phyloP scores from a whole-genome alignment of 2,797 vertebrate genomes.

The Hapalemur alaotrensis region DNA sequence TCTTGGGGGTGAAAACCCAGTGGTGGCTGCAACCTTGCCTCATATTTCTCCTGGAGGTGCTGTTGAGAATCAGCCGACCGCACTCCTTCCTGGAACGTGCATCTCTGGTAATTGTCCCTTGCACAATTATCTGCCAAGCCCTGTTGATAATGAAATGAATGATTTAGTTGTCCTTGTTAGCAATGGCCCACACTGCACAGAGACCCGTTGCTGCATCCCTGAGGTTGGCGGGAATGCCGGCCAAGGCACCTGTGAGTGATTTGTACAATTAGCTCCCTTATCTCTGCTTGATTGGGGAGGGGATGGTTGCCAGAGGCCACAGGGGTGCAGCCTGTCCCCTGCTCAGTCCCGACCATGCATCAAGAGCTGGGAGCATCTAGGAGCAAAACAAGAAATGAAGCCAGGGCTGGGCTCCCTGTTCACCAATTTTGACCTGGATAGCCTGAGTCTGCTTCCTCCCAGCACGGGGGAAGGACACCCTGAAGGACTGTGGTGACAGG shows the following conservation, averaged over 20 bases:
- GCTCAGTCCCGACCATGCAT: rapidly evolving
- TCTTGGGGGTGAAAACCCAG: neutral
- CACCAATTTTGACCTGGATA: neutral
- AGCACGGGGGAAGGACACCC: rapidly evolving
- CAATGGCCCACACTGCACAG: neutral
- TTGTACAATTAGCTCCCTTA: neutral
- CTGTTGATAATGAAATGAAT: conserved; percentile 58
- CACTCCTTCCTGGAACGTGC: conserved; percentile 22
- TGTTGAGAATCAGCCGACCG: neutral
- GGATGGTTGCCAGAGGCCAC: neutral
- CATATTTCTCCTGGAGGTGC: neutral
- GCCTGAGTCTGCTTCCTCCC: neutral
- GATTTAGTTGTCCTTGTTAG: conserved; percentile 50
- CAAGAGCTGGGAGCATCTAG: neutral
- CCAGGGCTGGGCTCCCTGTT: neutral
- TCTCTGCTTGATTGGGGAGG: neutral
- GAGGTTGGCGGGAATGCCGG: neutral
- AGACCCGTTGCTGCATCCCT: neutral
- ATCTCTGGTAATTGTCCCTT: conserved; percentile 35
- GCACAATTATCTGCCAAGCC: neutral
- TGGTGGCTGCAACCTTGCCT: neutral
- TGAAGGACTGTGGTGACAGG: neutral
- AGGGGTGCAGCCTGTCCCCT: neutral
- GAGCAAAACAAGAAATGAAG: neutral
- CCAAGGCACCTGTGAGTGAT: conserved; percentile 20